Evolutionary conservation across 2,797 vertebrate genomes (phyloP).

Genomic region (Lemur catta): DNA sequence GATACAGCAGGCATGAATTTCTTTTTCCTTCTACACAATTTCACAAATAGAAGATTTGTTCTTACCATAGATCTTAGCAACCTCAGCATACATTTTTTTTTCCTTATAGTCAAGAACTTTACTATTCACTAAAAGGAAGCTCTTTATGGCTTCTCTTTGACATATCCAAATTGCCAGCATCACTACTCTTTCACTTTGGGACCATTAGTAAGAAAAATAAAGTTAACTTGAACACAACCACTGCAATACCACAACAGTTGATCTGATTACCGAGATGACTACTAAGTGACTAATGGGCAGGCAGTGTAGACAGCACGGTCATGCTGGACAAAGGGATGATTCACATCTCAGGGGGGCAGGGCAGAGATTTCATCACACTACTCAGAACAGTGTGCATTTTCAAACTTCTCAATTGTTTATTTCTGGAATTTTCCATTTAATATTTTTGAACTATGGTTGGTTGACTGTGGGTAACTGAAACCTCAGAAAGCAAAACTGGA

Average conservation of each 20-base stretch:
- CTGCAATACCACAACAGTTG: neutral
- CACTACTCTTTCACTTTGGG: neutral
- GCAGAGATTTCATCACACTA: neutral
- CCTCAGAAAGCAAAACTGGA: neutral
- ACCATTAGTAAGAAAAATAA: neutral
- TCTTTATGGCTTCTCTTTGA: neutral
- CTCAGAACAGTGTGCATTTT: neutral
- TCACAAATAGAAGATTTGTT: neutral
- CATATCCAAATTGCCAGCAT: neutral
- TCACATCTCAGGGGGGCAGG: neutral
- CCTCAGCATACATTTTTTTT: neutral
- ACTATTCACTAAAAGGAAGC: neutral
- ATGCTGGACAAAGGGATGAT: neutral
- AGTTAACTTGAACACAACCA: neutral
- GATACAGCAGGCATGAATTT: neutral
- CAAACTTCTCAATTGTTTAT: neutral
- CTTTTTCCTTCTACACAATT: neutral
- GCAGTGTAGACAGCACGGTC: neutral
- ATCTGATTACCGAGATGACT: neutral
- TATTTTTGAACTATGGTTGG: neutral
- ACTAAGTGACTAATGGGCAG: neutral
- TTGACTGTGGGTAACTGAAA: neutral
- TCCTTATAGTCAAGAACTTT: neutral
- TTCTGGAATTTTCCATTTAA: neutral
- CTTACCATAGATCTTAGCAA: neutral